Evolutionary conservation across 2,113 vertebrate genomes (phyloP), one percentile per base, ranked within the genome.

Genomic region (Albula glossodonta): DNA sequence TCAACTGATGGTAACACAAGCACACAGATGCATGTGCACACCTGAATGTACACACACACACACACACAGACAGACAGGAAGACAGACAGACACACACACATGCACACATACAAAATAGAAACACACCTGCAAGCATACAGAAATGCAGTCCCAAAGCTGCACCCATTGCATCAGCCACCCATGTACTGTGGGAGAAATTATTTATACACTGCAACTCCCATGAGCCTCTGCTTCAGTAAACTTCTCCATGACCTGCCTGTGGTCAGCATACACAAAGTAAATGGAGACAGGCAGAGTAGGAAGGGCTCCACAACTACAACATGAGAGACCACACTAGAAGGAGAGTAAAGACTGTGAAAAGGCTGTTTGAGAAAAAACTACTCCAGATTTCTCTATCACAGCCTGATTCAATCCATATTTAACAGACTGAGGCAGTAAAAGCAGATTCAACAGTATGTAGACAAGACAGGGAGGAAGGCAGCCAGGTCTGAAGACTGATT

Each of bases 121-220:
- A 87, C 77, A 70, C 53, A 25, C 12, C 12, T 49, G 31, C 52
- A 53, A 22, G 49, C 63, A 56, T 22, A 57, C 83, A 82, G 81
- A 82, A 41, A 48, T 4, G 3, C 48, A n/a, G 87, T 19, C 10
- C 12, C 88, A 50, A 87, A 89, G 90, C 57, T 84, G 13, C 31
- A 60, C 53, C 56, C 9, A 52, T 60, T 85, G 84, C 51, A 48
- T 85, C 84, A 85, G 52, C 52, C 52, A 22, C 84, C 70, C 5
- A 31, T 74, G 22, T 74, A n/a, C 11, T 74, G 22, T 80, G 53
- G 51, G 77, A 60, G 84, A 82, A 50, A 79, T 56, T 31, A 31
- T 25, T 85, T 78, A 53, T 79, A 85, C 80, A 85, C 84, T 60
- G 41, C 84, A 85, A 57, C 31, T 85, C 84, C 84, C 84, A 79